These are phyloP conservation scores for Aurelia sp. DNA, from an alignment of 30 jellyfish, hydroid and myxozoan species.

Conservation along the genomic window DNA sequence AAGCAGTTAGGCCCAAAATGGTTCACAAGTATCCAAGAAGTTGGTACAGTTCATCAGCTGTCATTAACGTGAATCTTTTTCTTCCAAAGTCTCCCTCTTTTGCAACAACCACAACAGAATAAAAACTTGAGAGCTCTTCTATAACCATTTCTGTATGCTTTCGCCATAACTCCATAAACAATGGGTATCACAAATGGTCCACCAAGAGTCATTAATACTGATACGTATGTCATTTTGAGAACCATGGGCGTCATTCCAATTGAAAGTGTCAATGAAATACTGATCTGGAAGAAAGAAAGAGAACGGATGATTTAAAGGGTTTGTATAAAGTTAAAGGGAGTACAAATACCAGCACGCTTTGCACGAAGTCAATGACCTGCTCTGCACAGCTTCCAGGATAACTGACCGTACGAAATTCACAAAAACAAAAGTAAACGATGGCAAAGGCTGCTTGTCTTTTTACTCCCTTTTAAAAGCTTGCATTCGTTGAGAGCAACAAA, in stretches of 20 bases:
- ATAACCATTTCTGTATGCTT: slow-evolving; percentile 74
- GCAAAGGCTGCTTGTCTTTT: no score
- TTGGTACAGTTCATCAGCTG: background rate
- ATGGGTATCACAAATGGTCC: slow-evolving; percentile 80
- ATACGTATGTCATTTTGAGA: slow-evolving; percentile 43
- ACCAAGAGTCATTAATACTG: slow-evolving; percentile 58
- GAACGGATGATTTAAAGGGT: background rate
- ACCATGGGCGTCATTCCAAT: slow-evolving; percentile 47
- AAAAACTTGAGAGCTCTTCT: slow-evolving; percentile 8
- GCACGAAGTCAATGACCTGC: no score
- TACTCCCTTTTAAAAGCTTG: no score
- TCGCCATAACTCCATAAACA: slow-evolving; percentile 86
- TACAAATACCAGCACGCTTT: no score
- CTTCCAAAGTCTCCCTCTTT: background rate
- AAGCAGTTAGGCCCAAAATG: background rate
- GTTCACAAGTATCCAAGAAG: background rate
- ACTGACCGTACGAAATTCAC: no score
- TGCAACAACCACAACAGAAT: slow-evolving; percentile 30
- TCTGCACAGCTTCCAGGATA: no score
- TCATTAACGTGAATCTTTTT: slow-evolving; percentile 17
- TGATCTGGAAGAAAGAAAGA: slow-evolving; percentile 35
- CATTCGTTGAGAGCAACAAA: no score
- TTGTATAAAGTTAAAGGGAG: no score
- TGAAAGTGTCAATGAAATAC: slow-evolving; percentile 56
- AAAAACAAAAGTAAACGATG: no score